These are phyloP conservation scores for Hypotaenidia philippensis DNA, from an alignment of 2,797 vertebrate species.

Conservation along the genomic window DNA sequence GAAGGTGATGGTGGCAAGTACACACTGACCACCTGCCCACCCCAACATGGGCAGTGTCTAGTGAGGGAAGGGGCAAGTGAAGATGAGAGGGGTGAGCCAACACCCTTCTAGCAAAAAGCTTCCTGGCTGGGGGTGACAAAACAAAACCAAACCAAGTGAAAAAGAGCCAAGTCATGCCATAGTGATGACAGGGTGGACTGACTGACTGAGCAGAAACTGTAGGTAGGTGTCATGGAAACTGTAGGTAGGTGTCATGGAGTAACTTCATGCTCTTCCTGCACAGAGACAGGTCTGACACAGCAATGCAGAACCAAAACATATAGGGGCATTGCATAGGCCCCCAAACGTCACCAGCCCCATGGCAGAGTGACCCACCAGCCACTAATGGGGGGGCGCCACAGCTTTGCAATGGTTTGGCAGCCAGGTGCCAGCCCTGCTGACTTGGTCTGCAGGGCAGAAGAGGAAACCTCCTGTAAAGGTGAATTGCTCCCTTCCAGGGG, in stretches of 20 bases:
- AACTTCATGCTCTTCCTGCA: not conserved
- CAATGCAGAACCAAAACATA: not conserved
- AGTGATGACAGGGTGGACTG: not conserved
- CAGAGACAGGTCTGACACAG: not conserved
- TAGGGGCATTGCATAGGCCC: not conserved
- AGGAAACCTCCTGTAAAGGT: not conserved
- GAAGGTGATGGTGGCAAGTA: not conserved
- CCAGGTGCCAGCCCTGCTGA: not conserved
- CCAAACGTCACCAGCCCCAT: not conserved
- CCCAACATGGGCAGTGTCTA: not conserved
- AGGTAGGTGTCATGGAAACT: not conserved
- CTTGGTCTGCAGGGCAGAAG: not conserved
- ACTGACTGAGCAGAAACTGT: not conserved
- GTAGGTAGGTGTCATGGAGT: not conserved
- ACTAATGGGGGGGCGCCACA: not conserved
- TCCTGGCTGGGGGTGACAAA: not conserved
- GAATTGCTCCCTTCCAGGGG: not conserved
- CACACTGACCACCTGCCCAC: not conserved
- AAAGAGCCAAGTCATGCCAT: not conserved
- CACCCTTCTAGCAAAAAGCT: not conserved
- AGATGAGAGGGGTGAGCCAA: not conserved
- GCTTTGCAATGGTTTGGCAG: not conserved
- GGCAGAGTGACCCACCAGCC: not conserved
- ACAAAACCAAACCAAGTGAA: not conserved
- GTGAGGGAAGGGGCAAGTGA: rapidly evolving